Base-by-base conservation (phyloP, 2,888 invertebrate genomes). In the Trachelus troglodyta region DNA sequence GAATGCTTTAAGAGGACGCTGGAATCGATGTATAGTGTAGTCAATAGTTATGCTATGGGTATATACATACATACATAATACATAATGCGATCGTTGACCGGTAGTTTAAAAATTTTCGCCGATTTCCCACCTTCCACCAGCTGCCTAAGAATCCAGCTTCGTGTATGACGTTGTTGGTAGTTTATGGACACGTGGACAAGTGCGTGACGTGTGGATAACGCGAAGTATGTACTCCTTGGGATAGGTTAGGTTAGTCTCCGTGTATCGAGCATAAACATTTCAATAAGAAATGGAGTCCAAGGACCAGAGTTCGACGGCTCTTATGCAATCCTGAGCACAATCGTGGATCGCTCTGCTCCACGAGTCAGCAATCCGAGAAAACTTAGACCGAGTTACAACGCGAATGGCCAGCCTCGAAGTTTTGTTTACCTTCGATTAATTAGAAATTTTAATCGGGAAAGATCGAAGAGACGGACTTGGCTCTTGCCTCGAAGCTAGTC, bases 231-330 rank as follows among this genome's bases (percentile, higher is more conserved):
- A 4, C 4, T 40, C 4, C 4, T 15, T 40, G 12, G 12, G 37
- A 15, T 4, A 40, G 4, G 40, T 40, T 40, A 40, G 37, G 12
- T 37, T 12, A 37, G 1, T 15, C 40, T 81, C 75, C 82, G 82
- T 81, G 76, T 79, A 77, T 79, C 79, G 73, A 82, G 79, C 81
- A 80, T 83, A 80, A 81, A 82, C 80, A 76, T 82, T 82, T 82
- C 83, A 81, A 77, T 81, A 82, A 81, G 79, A 83, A 87, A 86
- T 86, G 81, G 83, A 85, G 84, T 78, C 86, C 84, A 86, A 86
- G 85, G 86, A 87, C 80, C 75, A 69, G 75, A 75, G 69, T 69
- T 73, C 76, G 69, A 73, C 34, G 75, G 73, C 76, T 76, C 79
- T 82, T 82, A 78, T 79, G 77, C 79, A 83, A 81, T 81, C 78